Evolutionary conservation across 2,113 vertebrate genomes (phyloP).

Genomic region (Edolisoma coerulescens): DNA sequence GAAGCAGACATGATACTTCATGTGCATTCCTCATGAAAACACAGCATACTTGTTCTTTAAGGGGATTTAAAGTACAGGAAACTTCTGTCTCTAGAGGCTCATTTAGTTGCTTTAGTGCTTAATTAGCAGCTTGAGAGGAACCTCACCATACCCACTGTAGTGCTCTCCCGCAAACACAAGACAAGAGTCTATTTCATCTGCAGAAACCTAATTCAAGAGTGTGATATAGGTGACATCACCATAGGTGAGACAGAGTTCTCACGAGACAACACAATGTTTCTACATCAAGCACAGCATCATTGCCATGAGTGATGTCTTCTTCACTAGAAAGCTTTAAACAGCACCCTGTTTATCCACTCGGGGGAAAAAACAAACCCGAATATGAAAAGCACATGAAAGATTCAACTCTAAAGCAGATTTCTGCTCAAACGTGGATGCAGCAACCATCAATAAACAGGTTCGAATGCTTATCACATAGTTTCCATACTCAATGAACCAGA

Average conservation of each 20-base stretch:
- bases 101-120: slow-evolving; percentile 15
- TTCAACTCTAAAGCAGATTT: neutral
- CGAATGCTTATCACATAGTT: neutral
- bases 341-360: neutral
- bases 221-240: neutral
- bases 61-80: slow-evolving; percentile 19
- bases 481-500: neutral
- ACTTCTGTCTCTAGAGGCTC: neutral
- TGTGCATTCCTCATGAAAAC: neutral
- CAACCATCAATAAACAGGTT: neutral
- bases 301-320: neutral
- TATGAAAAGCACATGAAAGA: neutral
- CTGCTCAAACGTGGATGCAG: neutral
- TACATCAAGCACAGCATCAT: neutral
- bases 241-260: neutral
- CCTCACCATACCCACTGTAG: neutral
- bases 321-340: neutral
- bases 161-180: neutral
- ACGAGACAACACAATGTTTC: neutral
- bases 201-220: neutral
- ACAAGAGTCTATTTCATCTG: neutral
- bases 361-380: neutral
- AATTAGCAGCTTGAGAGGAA: slow-evolving; percentile 12
- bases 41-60: neutral
- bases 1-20: neutral